Evolutionary conservation across 1,140 invertebrate species (phyloP).

Genomic region (Dreissena polymorpha): DNA sequence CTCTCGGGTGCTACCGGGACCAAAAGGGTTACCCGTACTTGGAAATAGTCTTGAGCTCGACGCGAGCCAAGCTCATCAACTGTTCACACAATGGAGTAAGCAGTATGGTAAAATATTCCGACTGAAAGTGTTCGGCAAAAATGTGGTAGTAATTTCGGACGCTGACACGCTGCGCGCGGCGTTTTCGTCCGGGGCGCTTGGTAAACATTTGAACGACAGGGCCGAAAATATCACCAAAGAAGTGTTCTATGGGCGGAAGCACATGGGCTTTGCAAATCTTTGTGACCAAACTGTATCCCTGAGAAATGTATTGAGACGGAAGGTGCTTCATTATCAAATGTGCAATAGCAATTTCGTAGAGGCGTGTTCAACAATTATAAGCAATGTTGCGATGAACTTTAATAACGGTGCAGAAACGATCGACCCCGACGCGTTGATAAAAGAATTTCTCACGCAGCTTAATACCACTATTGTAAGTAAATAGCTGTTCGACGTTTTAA

Average conservation of each 20-base stretch:
- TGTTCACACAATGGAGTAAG: slow-evolving; percentile 39
- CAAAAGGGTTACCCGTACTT: slow-evolving; percentile 12
- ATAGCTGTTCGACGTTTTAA: too few species aligned
- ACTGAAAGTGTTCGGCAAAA: not conserved
- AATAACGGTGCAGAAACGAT: not conserved
- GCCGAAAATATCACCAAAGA: slow-evolving; percentile 13
- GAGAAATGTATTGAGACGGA: not conserved
- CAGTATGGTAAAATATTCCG: slow-evolving; percentile 25
- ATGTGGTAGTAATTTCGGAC: slow-evolving; percentile 18
- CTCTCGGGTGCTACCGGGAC: slow-evolving; percentile 14
- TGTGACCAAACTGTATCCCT: slow-evolving; percentile 11
- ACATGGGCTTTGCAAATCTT: slow-evolving; percentile 26
- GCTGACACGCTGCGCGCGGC: not conserved
- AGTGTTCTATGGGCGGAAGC: slow-evolving; percentile 18
- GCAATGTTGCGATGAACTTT: not conserved
- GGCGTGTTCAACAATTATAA: not conserved
- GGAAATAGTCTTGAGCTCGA: slow-evolving; percentile 18
- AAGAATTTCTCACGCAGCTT: slow-evolving; percentile 13
- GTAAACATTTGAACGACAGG: slow-evolving; percentile 28
- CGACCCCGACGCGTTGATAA: not conserved
- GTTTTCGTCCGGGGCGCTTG: not conserved
- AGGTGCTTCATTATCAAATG: slow-evolving; percentile 8
- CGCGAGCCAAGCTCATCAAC: not conserved
- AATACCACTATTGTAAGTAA: slow-evolving; percentile 20
- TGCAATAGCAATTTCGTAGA: not conserved